phyloP scores from a whole-genome alignment of 2,888 invertebrate species.

The Scrobipalpa costella region DNA sequence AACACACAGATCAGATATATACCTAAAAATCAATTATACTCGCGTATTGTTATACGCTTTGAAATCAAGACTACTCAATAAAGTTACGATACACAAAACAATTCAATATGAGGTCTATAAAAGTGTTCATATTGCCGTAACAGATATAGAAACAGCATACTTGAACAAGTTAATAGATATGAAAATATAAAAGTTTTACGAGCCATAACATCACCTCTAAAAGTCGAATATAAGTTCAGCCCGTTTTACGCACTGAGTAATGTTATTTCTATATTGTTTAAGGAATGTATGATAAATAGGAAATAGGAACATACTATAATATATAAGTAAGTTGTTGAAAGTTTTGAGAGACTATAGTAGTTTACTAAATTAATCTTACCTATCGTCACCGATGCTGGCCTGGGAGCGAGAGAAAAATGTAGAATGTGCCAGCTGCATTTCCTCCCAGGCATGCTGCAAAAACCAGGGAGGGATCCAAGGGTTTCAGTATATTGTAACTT shows the following conservation, averaged over 20 bases:
- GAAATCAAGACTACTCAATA: neutral
- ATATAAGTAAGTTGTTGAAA: neutral
- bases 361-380: too few species aligned
- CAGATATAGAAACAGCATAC: constrained; percentile 38
- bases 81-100: constrained; percentile 8
- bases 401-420: too few species aligned
- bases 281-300: neutral
- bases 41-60: too few species aligned
- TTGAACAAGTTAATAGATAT: constrained; percentile 61
- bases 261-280: constrained; percentile 16
- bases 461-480: too few species aligned
- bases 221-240: constrained; percentile 61
- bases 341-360: too few species aligned
- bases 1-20: too few species aligned
- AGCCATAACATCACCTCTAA: constrained; percentile 59
- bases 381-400: too few species aligned
- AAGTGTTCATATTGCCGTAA: constrained; percentile 3
- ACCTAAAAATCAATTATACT: too few species aligned
- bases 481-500: too few species aligned
- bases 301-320: neutral
- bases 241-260: constrained; percentile 52
- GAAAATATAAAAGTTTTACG: constrained; percentile 57
- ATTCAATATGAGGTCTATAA: constrained; percentile 16
- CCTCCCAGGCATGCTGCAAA: too few species aligned
- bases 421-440: too few species aligned